Evolutionary conservation across 2,113 vertebrate genomes (phyloP).

Genomic region (Actinemys pallida): DNA sequence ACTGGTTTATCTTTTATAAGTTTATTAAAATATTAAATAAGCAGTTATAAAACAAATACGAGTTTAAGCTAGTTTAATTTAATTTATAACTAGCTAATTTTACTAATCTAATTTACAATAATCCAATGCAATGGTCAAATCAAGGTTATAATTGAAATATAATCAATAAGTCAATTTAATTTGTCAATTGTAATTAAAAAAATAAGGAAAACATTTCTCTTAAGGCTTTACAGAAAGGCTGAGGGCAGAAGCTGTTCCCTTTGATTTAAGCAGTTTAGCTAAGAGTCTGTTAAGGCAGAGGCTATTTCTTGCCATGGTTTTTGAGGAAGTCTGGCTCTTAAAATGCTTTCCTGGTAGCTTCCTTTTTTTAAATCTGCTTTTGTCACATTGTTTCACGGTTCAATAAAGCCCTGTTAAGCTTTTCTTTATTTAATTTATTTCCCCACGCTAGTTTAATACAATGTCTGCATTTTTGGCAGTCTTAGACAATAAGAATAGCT

Average conservation of each 20-base stretch:
- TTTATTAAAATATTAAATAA: neutral
- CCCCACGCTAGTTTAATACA: neutral
- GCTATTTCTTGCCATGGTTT: neutral
- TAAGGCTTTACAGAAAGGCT: no score
- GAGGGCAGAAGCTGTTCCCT: no score
- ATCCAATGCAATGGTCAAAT: neutral
- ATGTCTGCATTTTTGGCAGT: neutral
- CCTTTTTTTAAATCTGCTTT: neutral
- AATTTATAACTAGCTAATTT: neutral
- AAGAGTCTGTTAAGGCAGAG: neutral
- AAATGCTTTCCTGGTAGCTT: neutral
- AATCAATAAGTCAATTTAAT: neutral
- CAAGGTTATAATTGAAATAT: neutral
- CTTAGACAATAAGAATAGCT: neutral
- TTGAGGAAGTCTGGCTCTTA: neutral
- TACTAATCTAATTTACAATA: neutral
- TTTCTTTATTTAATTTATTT: neutral
- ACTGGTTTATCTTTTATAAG: neutral
- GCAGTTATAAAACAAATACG: neutral
- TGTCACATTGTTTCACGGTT: neutral
- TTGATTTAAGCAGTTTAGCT: neutral
- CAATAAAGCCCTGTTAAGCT: neutral
- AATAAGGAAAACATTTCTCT: no score
- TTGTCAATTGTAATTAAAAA: neutral
- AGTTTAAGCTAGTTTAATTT: neutral